These are phyloP conservation scores for Sebastes baramenuke DNA, from an alignment of 2,797 vertebrate species.

Conservation along the genomic window DNA sequence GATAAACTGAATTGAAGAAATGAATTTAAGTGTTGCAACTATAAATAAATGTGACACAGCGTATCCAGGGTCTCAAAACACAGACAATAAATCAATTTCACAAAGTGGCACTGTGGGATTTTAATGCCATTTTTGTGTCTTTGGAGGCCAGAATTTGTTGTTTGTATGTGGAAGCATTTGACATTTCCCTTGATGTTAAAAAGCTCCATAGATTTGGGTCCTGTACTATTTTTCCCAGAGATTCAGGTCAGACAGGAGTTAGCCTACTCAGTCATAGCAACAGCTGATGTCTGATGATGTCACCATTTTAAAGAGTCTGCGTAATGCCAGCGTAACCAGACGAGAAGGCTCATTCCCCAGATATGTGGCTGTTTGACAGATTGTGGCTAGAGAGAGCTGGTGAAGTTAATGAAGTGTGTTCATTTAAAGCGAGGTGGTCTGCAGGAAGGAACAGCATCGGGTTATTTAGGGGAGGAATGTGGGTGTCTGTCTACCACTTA, in stretches of 20 bases:
- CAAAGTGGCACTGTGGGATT: not conserved
- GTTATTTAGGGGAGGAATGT: not conserved
- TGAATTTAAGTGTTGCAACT: not conserved
- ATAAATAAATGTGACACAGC: not conserved
- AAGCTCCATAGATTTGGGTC: not conserved
- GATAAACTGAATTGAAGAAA: not conserved
- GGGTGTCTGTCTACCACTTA: too few species aligned
- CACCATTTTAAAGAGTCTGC: slow-evolving; percentile 2
- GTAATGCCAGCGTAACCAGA: slow-evolving; percentile 6
- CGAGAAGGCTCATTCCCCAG: slow-evolving; percentile 9
- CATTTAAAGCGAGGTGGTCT: not conserved
- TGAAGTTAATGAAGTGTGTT: slow-evolving; percentile 15
- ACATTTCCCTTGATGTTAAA: not conserved
- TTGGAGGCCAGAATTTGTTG: not conserved
- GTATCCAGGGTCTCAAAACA: too few species aligned
- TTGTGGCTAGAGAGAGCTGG: not conserved
- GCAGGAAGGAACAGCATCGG: not conserved
- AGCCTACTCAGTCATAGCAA: not conserved
- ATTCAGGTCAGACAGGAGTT: not conserved
- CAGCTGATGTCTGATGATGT: slow-evolving; percentile 28
- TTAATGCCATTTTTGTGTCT: not conserved
- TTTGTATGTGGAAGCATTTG: not conserved
- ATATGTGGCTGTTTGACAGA: slow-evolving; percentile 28
- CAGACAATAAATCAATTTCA: not conserved
- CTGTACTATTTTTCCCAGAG: not conserved